Percentiles rank a stretch among this genome's conserved stretches.
Evolutionary conservation across 2,797 vertebrate genomes (phyloP).

Genomic region (Huso huso): DNA sequence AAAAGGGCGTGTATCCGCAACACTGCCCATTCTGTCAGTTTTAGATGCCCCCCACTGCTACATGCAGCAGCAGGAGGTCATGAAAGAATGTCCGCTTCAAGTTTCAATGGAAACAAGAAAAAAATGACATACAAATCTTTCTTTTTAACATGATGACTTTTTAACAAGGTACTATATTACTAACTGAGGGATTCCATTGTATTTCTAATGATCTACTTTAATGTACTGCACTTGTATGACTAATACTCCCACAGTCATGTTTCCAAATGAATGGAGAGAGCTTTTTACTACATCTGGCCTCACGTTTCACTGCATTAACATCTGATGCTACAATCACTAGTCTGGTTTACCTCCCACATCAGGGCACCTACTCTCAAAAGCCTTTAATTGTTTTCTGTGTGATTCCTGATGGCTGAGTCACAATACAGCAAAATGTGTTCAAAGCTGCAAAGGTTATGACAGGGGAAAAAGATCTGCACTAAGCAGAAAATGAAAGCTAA

Average conservation of each 20-base stretch:
- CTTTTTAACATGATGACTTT: too few species aligned
- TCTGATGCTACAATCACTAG: background rate
- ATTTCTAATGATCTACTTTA: too few species aligned
- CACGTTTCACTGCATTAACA: slow-evolving; percentile 6
- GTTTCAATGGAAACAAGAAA: too few species aligned
- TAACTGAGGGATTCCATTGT: too few species aligned
- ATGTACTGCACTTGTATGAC: background rate
- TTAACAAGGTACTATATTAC: too few species aligned
- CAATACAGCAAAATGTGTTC: background rate
- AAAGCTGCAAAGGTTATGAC: background rate
- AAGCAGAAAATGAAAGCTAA: background rate
- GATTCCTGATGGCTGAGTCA: slow-evolving; percentile 3
- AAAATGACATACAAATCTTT: too few species aligned
- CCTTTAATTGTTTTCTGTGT: background rate
- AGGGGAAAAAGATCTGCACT: background rate
- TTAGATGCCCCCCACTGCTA: too few species aligned
- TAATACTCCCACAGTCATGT: background rate
- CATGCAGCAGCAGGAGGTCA: too few species aligned
- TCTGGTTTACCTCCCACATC: slow-evolving; percentile 14
- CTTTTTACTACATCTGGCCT: slow-evolving; percentile 11
- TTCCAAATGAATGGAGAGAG: background rate
- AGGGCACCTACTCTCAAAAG: slow-evolving; percentile 1
- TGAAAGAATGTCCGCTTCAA: too few species aligned
- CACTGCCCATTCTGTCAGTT: too few species aligned
- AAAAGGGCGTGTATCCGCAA: too few species aligned